Percentiles rank a stretch among this genome's conserved stretches.
These are phyloP conservation scores for Monomorium pharaonis DNA, from an alignment of 1,140 invertebrate genomes.

Conservation along the genomic window DNA sequence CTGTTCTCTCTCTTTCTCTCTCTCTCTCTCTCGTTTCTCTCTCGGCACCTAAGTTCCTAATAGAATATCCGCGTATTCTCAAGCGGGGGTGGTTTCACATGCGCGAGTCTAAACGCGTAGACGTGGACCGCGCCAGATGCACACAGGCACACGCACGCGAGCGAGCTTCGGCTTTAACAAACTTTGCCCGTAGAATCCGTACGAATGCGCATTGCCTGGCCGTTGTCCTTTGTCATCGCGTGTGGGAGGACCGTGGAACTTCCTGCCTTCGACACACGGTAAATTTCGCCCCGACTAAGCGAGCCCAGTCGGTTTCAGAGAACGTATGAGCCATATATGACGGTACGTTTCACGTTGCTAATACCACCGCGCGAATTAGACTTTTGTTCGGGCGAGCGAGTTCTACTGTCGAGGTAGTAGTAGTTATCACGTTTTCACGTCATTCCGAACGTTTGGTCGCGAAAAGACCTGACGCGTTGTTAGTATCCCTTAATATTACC, in stretches of 20 bases:
- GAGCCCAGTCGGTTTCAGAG: constrained; percentile 21
- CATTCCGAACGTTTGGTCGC: constrained; percentile 49
- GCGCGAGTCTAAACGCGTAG: constrained; percentile 30
- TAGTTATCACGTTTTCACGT: constrained; percentile 49
- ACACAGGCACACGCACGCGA: constrained; percentile 7
- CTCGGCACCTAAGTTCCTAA: constrained; percentile 46
- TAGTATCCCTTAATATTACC: neutral
- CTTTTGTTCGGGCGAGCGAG: constrained; percentile 52
- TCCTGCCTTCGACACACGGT: constrained; percentile 60
- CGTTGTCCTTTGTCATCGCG: constrained; percentile 60
- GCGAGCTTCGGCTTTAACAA: constrained; percentile 47
- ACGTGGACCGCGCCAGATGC: constrained; percentile 37
- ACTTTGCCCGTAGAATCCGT: constrained; percentile 60
- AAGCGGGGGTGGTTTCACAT: constrained; percentile 18
- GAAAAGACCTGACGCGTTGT: constrained; percentile 23
- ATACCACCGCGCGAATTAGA: constrained; percentile 49
- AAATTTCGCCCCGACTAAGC: constrained; percentile 52
- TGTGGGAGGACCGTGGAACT: constrained; percentile 46
- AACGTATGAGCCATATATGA: constrained; percentile 30
- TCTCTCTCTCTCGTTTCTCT: neutral
- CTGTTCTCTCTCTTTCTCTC: neutral
- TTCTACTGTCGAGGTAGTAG: constrained; percentile 24
- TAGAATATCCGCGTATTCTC: constrained; percentile 63
- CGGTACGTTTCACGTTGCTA: constrained; percentile 20
- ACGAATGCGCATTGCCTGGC: constrained; percentile 49